Base-by-base conservation (phyloP, 2,797 vertebrate species). In the Microtus californicus region DNA sequence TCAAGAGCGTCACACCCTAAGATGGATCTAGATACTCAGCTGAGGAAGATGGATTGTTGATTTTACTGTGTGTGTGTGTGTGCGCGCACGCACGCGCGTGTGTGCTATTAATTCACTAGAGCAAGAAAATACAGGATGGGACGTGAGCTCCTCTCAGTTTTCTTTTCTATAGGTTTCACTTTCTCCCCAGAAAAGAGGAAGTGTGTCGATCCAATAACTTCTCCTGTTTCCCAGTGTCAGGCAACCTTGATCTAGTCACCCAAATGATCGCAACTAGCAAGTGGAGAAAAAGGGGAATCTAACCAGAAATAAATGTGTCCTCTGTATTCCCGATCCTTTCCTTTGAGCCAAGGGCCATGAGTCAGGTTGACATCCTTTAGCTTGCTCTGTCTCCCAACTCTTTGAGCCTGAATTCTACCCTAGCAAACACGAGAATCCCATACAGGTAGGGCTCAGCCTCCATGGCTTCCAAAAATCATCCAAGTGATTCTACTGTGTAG, bases 41-140 rank as follows among this genome's bases (percentile, higher is more conserved):
- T 76, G 8, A 92, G 56, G 69, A 83, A 10, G n/a, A 85, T 43
- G 10, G 81, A 77, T 80, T 83, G 48, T 71, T 87, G 76, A 96
- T 91, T 90, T 91, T 43, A 89, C 83, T 83, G 86, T 92, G 14
- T 56, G 5, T 59, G 56, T n/a, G 15, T 92, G 14, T 56, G 5
- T 59, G 56, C 90, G 14, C n/a, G n/a, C n/a, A n/a, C n/a, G n/a
- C n/a, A n/a, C n/a, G n/a, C n/a, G n/a, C 19, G 5, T 56, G 56
- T 19, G 86, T n/a, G 69, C 69, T 86, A 91, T 54, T 56, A 89
- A 77, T 65, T 83, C 54, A 90, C 27, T 1, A 3, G 45, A 65
- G 29, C n/a, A 95, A 92, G 54, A 95, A 91, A 96, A 85, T 87
- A 67, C 31, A 31, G 74, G n/a, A 86, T 89, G 40, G 45, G 76